Base-by-base conservation (phyloP, 1,140 invertebrate genomes). In the Rhyzopertha dominica region DNA sequence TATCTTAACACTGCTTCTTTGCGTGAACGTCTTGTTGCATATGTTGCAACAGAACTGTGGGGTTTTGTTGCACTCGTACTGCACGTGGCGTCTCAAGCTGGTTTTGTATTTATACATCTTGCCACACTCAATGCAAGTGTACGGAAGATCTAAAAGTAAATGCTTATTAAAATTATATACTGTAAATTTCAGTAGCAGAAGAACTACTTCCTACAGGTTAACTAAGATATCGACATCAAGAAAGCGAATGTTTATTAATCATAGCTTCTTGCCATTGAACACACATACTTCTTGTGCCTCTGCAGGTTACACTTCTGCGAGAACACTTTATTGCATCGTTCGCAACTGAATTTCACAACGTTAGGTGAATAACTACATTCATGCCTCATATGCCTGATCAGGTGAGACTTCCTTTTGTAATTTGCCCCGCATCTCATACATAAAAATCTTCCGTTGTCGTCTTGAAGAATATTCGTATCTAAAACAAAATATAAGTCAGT, bases 61-160 rank as follows among this genome's bases (percentile, higher is more conserved):
- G 13, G 32, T 30, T 41, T 56, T 58, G 5, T 53, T 39, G 19
- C 70, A 72, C 58, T 72, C 70, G 53, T 63, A 69, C 32, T 71
- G 68, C 40, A 74, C 49, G 51, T 77, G 75, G 3, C 73, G 69
- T 61, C 72, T 39, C 72, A 43, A 39, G 69, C 47, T 56, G 72
- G 40, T 69, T 68, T 17, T 63, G 50, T 37, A 71, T 47, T 62
- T 73, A 60, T 78, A 78, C 24, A 62, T 65, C 47, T 75, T 74
- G 36, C 61, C 64, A 54, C 76, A 77, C 23, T 24, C 19, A n/a
- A 40, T 40, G 17, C 28, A 23, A 39, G 16, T 22, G 36, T 2
- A 5, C 18, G 5, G 28, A 24, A 14, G n/a, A n/a, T n/a, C 30
- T 32, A 17, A 36, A 14, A 22, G 13, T 22, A 36, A 36, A 20